These are phyloP conservation scores for Didymodactylos carnosus DNA, from an alignment of 2,888 invertebrate genomes.

Conservation along the genomic window DNA sequence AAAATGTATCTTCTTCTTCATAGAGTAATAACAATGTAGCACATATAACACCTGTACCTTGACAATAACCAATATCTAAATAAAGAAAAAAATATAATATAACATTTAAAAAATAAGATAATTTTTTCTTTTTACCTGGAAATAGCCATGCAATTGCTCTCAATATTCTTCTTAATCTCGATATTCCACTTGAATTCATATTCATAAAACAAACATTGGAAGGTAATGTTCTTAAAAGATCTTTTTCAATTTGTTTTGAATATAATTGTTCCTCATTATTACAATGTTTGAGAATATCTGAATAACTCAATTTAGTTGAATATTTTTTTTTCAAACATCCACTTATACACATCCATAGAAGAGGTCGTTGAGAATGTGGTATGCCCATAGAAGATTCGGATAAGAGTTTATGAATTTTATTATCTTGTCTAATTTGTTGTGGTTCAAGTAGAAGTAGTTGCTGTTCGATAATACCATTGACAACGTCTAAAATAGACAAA, in stretches of 20 bases:
- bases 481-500: not conserved
- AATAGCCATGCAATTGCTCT: constrained; percentile 80
- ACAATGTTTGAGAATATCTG: constrained; percentile 7
- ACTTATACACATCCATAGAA: constrained; percentile 5
- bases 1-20: constrained; percentile 95
- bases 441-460: not conserved
- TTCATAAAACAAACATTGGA: constrained; percentile 92
- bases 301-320: constrained; percentile 3
- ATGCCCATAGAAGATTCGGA: not conserved
- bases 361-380: constrained; percentile 1
- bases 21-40: constrained; percentile 72
- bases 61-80: constrained; percentile 26
- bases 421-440: not conserved
- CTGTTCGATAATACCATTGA: not conserved
- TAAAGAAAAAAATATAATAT: not conserved
- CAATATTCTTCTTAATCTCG: constrained; percentile 65
- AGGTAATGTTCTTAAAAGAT: constrained; percentile 79
- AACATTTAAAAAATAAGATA: no score
- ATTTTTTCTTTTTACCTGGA: constrained; percentile 43
- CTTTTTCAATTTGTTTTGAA: constrained; percentile 33
- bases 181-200: constrained; percentile 68
- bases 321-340: constrained; percentile 1
- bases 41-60: constrained; percentile 43
- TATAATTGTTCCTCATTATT: constrained; percentile 3
- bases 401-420: not conserved